Conservation (phyloP, 2,888 invertebrate genomes). For the Augiades crinisus region DNA sequence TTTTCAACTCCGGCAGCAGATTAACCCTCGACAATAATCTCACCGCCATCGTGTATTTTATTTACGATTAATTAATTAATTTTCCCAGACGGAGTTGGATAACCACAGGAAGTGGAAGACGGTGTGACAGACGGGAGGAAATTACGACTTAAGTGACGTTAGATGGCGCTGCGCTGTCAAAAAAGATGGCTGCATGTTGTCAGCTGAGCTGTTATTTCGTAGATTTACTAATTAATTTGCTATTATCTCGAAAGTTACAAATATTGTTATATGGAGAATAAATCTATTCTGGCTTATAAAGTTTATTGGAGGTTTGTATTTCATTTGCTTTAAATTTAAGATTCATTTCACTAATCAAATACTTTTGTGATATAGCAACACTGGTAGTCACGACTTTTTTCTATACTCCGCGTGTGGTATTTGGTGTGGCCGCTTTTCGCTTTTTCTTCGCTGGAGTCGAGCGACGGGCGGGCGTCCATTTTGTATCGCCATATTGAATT, state of each 20-base stretch:
- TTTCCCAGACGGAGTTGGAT: constrained; percentile 56
- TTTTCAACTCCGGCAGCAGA: constrained; percentile 61
- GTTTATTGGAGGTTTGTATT: not conserved
- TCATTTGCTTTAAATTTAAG: not conserved
- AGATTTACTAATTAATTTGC: not conserved
- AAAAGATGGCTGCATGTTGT: constrained; percentile 14
- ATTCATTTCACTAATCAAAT: constrained; percentile 12
- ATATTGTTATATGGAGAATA: not conserved
- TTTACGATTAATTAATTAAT: constrained; percentile 37
- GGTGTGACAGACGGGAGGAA: constrained; percentile 30
- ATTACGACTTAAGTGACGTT: constrained; percentile 33
- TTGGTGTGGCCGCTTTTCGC: constrained; percentile 39
- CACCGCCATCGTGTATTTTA: constrained; percentile 57
- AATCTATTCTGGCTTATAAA: not conserved
- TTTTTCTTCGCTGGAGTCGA: constrained; percentile 46
- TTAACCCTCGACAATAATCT: constrained; percentile 65
- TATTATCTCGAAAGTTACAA: not conserved
- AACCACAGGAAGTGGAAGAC: constrained; percentile 74
- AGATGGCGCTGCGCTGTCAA: constrained; percentile 49
- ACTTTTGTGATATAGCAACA: constrained; percentile 44
- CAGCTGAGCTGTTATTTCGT: not conserved
- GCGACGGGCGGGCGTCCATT: constrained; percentile 73
- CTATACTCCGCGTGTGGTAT: constrained; percentile 38
- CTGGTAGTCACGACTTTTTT: constrained; percentile 31
- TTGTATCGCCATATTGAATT: constrained; percentile 82